Evolutionary conservation across 2,888 invertebrate genomes (phyloP), one percentile per base, ranked within the genome.

Genomic region (Allolobophora icterica): DNA sequence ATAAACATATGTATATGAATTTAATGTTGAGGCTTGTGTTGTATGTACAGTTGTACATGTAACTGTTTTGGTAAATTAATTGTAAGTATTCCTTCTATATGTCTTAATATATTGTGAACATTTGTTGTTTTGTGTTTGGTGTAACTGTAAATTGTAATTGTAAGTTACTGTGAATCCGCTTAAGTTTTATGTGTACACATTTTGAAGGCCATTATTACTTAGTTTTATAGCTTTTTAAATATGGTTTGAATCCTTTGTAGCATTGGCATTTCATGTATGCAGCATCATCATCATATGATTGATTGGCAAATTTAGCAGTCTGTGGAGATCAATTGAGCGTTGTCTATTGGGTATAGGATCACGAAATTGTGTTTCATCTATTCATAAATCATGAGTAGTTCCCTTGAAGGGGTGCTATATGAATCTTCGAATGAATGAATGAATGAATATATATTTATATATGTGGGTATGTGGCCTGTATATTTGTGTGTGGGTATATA

Each of bases 301-400:
- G 71, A 0, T 24, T 52, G 52, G 19, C 52, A 19, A 52, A 52
- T 52, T 52, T 24, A 52, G 52, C 11, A 71, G 71, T 71, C 71
- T 71, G 71, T 71, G 71, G n/a, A 71, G 71, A 30, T n/a, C 71
- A n/a, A n/a, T 71, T n/a, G 71, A n/a, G 17, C 71, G 3, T 71
- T 11, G 30, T 30, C 71, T 71, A n/a, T 71, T 71, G 71, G 71
- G 71, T 30, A 30, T 71, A 71, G 1, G 24, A 21, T 52, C 52
- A 52, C n/a, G 71, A 71, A 71, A 71, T 71, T 71, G 71, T n/a
- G 71, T 71, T 71, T 71, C 71, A 71, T n/a, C n/a, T 71, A 71
- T 71, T 8, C n/a, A n/a, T 71, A n/a, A 71, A 5, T 71, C 71
- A 71, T 87, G 87, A 52, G 15, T 15, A 1, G n/a, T n/a, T n/a